A percentile compares a stretch with the other conserved stretches of the same genome.
These are phyloP conservation scores for Trinorchestia longiramus DNA, from an alignment of 1,140 invertebrate species.

Conservation along the genomic window DNA sequence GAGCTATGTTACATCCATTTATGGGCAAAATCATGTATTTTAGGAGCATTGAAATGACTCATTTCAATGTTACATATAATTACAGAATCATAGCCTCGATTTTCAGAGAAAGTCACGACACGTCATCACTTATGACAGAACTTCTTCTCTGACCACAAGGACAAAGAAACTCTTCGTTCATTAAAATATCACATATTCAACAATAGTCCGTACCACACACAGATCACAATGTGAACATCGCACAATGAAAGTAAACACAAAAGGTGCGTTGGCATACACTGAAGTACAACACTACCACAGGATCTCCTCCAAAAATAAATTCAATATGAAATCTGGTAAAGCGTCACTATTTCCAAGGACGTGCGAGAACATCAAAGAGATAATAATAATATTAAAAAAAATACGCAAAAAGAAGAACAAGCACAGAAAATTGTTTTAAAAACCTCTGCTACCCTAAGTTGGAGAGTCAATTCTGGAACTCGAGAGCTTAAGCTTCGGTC, in stretches of 20 bases:
- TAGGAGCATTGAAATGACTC: not conserved
- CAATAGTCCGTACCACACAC: not conserved
- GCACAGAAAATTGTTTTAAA: not conserved
- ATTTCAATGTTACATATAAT: not conserved
- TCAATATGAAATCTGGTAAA: not conserved
- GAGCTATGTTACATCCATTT: not conserved
- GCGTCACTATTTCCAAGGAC: not conserved
- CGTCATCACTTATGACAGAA: no score
- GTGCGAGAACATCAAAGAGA: not conserved
- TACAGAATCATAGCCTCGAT: no score
- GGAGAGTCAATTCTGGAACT: not conserved
- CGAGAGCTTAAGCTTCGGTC: no score
- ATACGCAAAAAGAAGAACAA: not conserved
- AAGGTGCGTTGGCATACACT: not conserved
- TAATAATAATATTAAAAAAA: no score
- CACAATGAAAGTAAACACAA: not conserved
- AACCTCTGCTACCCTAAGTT: not conserved
- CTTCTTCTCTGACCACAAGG: not conserved
- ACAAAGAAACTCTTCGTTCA: not conserved
- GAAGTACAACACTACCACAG: not conserved
- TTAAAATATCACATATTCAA: slow-evolving; percentile 11
- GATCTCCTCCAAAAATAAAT: not conserved
- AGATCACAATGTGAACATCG: not conserved
- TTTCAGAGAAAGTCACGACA: no score
- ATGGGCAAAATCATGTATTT: not conserved